Conservation (phyloP, 2,888 invertebrate species). For the Coecobrya sp. region DNA sequence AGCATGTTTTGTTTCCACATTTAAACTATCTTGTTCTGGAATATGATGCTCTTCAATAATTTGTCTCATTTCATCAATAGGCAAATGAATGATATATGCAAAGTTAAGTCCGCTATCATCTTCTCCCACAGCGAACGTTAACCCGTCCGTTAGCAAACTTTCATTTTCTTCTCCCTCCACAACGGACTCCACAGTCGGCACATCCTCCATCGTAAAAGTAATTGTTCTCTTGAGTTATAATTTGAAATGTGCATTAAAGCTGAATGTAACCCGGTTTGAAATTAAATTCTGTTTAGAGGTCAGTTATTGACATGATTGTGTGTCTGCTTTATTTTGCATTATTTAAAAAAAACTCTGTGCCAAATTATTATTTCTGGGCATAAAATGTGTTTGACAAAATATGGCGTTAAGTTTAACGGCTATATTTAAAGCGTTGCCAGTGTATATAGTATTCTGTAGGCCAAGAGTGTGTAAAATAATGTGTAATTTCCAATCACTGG, state of each 20-base stretch:
- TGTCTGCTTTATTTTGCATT: background rate
- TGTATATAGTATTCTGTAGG: too few species aligned
- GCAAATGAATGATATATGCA: slow-evolving; percentile 38
- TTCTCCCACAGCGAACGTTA: background rate
- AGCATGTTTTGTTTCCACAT: background rate
- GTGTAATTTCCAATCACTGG: too few species aligned
- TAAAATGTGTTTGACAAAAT: too few species aligned
- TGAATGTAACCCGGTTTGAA: too few species aligned
- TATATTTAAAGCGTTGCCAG: too few species aligned
- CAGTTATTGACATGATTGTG: too few species aligned
- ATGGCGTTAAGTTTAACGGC: too few species aligned
- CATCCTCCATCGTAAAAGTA: slow-evolving; percentile 13
- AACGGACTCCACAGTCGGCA: background rate
- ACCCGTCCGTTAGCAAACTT: background rate
- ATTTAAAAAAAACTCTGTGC: too few species aligned
- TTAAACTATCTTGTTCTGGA: background rate
- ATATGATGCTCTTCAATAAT: background rate
- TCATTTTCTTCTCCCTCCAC: background rate
- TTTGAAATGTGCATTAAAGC: background rate
- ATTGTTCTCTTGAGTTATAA: background rate
- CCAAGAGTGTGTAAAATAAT: too few species aligned
- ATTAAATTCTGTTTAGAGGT: too few species aligned
- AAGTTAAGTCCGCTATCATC: background rate
- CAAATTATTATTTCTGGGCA: too few species aligned
- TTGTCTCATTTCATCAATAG: background rate